phyloP scores from a whole-genome alignment of 2,113 vertebrate species.

The Recurvirostra avosetta region DNA sequence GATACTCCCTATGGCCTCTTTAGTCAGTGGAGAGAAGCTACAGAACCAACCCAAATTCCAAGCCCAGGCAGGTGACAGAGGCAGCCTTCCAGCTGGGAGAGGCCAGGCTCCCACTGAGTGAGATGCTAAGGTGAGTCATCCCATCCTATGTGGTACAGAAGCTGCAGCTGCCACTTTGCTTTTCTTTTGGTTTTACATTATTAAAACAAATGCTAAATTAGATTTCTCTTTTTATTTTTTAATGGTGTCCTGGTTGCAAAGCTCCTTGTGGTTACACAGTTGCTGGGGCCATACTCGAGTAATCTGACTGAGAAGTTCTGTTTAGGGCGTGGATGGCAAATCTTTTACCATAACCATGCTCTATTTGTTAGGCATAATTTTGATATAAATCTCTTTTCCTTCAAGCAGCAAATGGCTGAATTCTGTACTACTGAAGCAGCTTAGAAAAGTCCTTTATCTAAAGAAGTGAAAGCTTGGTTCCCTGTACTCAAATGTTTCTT shows the following conservation, averaged over 20 bases:
- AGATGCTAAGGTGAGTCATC: neutral
- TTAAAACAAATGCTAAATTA: neutral
- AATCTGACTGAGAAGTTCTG: neutral
- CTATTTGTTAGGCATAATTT: neutral
- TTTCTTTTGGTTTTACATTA: neutral
- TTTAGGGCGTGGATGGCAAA: neutral
- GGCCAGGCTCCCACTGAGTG: rapidly evolving
- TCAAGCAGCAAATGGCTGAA: neutral
- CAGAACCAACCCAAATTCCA: neutral
- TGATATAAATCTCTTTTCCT: neutral
- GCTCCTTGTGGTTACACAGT: neutral
- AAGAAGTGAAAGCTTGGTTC: neutral
- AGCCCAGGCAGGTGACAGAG: neutral
- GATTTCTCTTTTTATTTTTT: neutral
- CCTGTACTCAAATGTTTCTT: neutral
- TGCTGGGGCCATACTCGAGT: neutral
- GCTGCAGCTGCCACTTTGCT: neutral
- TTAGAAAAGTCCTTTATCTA: neutral
- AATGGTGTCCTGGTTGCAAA: neutral
- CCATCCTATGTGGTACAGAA: neutral
- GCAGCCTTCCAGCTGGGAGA: neutral
- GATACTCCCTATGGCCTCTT: neutral
- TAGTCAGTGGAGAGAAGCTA: neutral
- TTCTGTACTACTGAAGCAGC: neutral
- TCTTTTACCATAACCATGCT: neutral